Conservation (phyloP, 64 coral and sea anemone genomes). For the Acropora yongei region DNA sequence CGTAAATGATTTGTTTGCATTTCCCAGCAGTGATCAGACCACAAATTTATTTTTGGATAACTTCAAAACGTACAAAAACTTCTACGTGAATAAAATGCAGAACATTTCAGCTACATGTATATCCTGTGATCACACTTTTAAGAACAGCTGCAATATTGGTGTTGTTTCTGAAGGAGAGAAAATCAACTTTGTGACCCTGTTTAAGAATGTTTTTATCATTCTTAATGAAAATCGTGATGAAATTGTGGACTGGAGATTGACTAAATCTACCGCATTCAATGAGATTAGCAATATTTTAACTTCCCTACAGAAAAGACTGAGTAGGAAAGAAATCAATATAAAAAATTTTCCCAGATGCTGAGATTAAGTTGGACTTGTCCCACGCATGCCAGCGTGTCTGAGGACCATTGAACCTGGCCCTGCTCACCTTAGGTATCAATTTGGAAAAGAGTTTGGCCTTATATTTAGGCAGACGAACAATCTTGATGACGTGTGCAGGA, state of each 20-base stretch:
- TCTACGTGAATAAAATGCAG: constrained; percentile 29
- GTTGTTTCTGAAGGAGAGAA: constrained; percentile 30
- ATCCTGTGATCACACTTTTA: constrained; percentile 76
- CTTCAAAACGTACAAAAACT: constrained; percentile 20
- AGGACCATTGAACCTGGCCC: constrained; percentile 11
- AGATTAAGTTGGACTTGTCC: constrained; percentile 45
- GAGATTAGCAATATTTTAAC: constrained; percentile 66
- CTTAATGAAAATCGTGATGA: constrained; percentile 60
- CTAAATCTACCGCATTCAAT: constrained; percentile 51
- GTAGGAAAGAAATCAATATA: constrained; percentile 13
- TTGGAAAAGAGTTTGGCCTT: constrained; percentile 48
- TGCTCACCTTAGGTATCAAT: neutral
- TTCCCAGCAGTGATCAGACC: constrained; percentile 75
- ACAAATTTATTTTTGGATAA: constrained; percentile 61
- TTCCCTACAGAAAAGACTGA: constrained; percentile 43
- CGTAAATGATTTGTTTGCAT: constrained; percentile 53
- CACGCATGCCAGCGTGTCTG: constrained; percentile 52
- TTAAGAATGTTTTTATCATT: constrained; percentile 69
- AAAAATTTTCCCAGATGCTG: neutral
- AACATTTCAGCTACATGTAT: constrained; percentile 17
- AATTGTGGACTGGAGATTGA: constrained; percentile 65
- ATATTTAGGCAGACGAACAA: constrained; percentile 44
- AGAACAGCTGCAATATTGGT: constrained; percentile 70
- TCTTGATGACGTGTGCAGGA: constrained; percentile 7
- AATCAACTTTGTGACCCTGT: constrained; percentile 33